Conservation (phyloP, 92 coral and sea anemone species). For the Anthopleura xanthogrammica region DNA sequence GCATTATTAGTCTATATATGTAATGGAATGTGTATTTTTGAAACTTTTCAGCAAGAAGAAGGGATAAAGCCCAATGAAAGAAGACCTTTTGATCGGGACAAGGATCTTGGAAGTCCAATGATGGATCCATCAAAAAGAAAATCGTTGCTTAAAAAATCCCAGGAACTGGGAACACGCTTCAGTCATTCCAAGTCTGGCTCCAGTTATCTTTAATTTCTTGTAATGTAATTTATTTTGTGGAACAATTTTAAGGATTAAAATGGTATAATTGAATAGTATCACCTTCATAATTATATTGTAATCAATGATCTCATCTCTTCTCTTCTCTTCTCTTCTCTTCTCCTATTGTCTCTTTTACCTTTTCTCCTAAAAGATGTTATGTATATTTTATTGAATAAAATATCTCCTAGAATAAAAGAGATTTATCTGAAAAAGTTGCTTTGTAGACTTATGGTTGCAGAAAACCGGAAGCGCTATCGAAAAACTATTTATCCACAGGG, state of each 20-base stretch:
- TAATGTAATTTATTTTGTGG: background rate
- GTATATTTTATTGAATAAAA: too few relatives aligned
- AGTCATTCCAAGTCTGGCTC: constrained; percentile 76
- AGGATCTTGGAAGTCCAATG: constrained; percentile 68
- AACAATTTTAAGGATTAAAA: too few relatives aligned
- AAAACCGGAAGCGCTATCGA: background rate
- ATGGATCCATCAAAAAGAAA: constrained; percentile 77
- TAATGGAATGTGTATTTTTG: background rate
- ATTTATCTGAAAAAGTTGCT: too few relatives aligned
- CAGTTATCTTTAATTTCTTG: constrained; percentile 56
- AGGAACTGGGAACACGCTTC: constrained; percentile 86
- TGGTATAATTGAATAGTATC: too few relatives aligned
- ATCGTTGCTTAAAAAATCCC: constrained; percentile 77
- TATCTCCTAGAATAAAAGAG: too few relatives aligned
- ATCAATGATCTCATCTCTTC: too few relatives aligned
- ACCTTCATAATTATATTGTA: too few relatives aligned
- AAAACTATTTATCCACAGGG: background rate
- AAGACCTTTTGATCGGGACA: constrained; percentile 93
- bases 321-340: too few relatives aligned
- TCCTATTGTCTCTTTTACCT: too few relatives aligned
- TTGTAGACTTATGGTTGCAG: too few relatives aligned
- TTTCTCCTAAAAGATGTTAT: too few relatives aligned
- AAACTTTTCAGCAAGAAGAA: constrained; percentile 62
- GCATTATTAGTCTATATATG: background rate
- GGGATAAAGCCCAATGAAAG: constrained; percentile 67